Evolutionary conservation across 1,140 invertebrate genomes (phyloP), one percentile per base, ranked within the genome.

Genomic region (Eulimnadia texana): DNA sequence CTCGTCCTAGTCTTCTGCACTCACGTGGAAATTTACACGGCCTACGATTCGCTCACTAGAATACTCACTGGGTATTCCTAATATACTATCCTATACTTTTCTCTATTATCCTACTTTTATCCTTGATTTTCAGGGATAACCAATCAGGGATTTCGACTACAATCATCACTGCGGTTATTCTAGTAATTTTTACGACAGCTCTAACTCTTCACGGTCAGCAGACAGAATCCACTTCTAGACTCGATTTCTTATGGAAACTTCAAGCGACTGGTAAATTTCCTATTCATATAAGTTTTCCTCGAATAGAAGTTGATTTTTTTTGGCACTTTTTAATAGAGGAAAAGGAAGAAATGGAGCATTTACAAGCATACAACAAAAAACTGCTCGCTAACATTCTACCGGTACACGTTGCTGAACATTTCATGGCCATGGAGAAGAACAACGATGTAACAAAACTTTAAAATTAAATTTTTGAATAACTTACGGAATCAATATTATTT

Each of bases 241-340:
- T 96, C 50, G 91, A 94, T 73, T 94, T 93, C 70, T 82, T 95
- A 28, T 96, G 92, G 92, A 93, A 94, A 75, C 74, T 92, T 25
- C 90, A 94, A 75, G 88, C 88, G 16, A 89, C 84, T 61, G 84
- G 84, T 86, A 71, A n/a, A n/a, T 70, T 63, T 25, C 54, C 22
- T 20, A 27, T 55, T n/a, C n/a, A n/a, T n/a, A n/a, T n/a, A n/a
- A n/a, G n/a, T n/a, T n/a, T n/a, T n/a, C n/a, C n/a, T n/a, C n/a
- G 16, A 42, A 55, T 3, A 55, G 13, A 55, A 22, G 25, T 25
- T 55, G 25, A 52, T 55, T 22, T 9, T 16, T 24, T 24, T 19
- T 24, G 22, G 27, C 11, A 55, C 58, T 1, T 53, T 53, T 74
- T 74, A 33, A 9, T 74, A 88, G 87, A 93, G 70, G 91, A 94